Evolutionary conservation across 1,140 invertebrate genomes (phyloP), one percentile per base, ranked within the genome.

Genomic region (Cydia fagiglandana): DNA sequence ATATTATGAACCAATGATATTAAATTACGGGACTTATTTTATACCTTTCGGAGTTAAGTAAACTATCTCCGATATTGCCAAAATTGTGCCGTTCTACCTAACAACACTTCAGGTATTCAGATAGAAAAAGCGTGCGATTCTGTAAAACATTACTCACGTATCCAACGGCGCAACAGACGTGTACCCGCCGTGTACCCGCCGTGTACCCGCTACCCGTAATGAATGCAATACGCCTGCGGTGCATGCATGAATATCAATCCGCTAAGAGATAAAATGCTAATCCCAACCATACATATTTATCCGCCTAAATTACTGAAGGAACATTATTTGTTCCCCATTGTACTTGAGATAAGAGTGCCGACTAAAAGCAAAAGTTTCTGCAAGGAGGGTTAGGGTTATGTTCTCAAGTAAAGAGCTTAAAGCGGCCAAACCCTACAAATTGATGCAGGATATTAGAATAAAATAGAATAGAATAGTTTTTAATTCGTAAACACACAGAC

Each of bases 191-290:
- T 56, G 56, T 61, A 61, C 56, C 15, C 56, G 56, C 56, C 20
- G 38, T n/a, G 66, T 17, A 70, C 30, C 30, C 66, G 30, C 7
- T n/a, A 30, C 56, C 30, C 66, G 82, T 87, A 88, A 91, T 91
- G 86, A 88, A 91, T 91, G 88, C 86, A 84, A 86, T 85, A 87
- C 88, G 85, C 87, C 81, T 86, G 88, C 86, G 84, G 75, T 79
- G 87, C 84, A 86, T 86, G 86, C 83, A 88, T 89, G 89, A 88
- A 92, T 92, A 92, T 88, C 88, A 88, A 89, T 90, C 88, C 81
- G 77, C 78, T 84, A 83, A 86, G 84, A 90, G 90, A 92, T 92
- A 92, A 91, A 91, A 92, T 92, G 89, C 85, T 91, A 92, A 92
- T 91, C 83, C 79, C 53, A 66, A 83, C 83, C 85, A 89, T 89